Percentiles rank a stretch among this genome's conserved stretches.
Evolutionary conservation across 1,140 invertebrate genomes (phyloP).

Genomic region (Heterodera schachtii): DNA sequence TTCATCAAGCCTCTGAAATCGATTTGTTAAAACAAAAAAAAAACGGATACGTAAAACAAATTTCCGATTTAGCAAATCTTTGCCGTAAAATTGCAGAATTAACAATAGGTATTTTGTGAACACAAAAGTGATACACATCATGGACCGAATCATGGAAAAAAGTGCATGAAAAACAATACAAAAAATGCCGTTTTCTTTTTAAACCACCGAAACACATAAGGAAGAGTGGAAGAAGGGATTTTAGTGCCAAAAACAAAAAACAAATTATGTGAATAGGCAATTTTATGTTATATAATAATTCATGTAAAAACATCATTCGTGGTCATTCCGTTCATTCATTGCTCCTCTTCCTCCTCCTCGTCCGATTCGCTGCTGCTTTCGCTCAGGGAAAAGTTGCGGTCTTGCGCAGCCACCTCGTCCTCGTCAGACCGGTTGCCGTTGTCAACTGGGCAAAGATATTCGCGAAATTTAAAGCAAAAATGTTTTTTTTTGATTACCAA

Average conservation of each 20-base stretch:
- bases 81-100: too few relatives aligned
- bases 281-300: too few relatives aligned
- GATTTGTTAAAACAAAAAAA: too few relatives aligned
- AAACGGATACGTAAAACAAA: too few relatives aligned
- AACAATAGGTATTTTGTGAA: neutral
- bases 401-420: slow-evolving; percentile 44
- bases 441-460: slow-evolving; percentile 31
- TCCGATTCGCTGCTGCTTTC: slow-evolving; percentile 32
- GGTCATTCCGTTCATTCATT: slow-evolving; percentile 1
- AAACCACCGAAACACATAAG: too few relatives aligned
- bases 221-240: too few relatives aligned
- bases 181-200: neutral
- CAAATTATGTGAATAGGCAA: too few relatives aligned
- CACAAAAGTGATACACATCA: neutral
- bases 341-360: slow-evolving; percentile 48
- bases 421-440: slow-evolving; percentile 34
- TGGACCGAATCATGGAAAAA: neutral
- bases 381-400: slow-evolving; percentile 39
- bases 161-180: neutral
- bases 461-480: too few relatives aligned
- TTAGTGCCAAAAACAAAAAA: too few relatives aligned
- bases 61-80: too few relatives aligned
- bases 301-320: neutral
- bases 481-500: too few relatives aligned
- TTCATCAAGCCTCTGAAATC: too few relatives aligned